Evolutionary conservation across 1,140 invertebrate species (phyloP), one percentile per base, ranked within the genome.

Genomic region (Euborellia annulipes): DNA sequence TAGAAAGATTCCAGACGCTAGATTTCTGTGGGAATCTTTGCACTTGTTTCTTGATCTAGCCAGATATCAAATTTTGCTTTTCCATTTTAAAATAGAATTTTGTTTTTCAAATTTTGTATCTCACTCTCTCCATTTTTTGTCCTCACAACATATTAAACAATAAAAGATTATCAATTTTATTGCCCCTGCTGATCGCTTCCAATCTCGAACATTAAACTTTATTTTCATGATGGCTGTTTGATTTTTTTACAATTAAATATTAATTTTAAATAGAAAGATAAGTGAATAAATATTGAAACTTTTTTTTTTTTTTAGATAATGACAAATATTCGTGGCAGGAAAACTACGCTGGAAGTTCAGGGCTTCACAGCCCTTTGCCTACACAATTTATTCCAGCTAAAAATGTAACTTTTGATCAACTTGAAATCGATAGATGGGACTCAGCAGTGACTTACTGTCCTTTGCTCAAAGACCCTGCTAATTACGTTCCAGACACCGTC

Each of bases 401-500:
- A 16, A 38, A 62, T 17, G 66, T 70, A 41, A 59, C 64, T 52
- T 59, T 76, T 41, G 74, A 80, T 60, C 75, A 78, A 51, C 56
- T 82, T 16, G 79, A 84, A 63, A 70, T 84, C 41, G 78, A 83
- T 58, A 62, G 75, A 45, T 68, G 72, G 53, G 75, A 79, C 50
- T 69, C 70, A 44, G 64, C 66, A 11, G 64, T 75, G 7, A 67
- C 72, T 0, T 74, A 71, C 58, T 78, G 79, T 55, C 79, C 81
- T 20, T 61, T 85, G 8, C 54, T 85, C 13, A 62, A 66, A 45
- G 68, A 77, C 54, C 69, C 74, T 8, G 53, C 58, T 34, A 64
- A 62, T 55, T 95, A 95, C 64, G 73, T 76, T 59, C 86, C 90
- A 14, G 91, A 96, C 63, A 87, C 85, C 16, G 78, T 90, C 42